phyloP scores from a whole-genome alignment of 2,797 vertebrate species.

The Manis pentadactyla region DNA sequence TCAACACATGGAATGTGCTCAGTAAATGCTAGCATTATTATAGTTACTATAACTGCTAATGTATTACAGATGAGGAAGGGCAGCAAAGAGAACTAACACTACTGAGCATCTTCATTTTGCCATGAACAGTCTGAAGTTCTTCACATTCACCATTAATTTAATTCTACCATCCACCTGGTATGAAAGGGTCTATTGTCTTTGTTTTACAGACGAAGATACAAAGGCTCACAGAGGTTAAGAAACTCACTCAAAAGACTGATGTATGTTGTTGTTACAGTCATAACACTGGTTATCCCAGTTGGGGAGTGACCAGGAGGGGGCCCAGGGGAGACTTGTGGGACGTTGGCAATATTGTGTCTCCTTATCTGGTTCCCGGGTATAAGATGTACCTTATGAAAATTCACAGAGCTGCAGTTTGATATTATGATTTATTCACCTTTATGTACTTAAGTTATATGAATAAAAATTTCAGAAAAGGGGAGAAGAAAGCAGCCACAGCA shows the following conservation, averaged over 20 bases:
- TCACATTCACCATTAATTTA: not conserved
- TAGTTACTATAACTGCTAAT: not conserved
- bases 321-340: not conserved
- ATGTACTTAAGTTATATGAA: slow-evolving; percentile 15
- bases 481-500: not conserved
- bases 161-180: not conserved
- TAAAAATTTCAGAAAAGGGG: not conserved
- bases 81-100: not conserved
- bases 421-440: slow-evolving; percentile 3
- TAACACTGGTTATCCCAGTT: not conserved
- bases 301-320: not conserved
- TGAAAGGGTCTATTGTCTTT: not conserved
- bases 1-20: not conserved
- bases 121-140: not conserved
- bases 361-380: not conserved
- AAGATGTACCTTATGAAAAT: not conserved
- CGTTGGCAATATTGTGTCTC: not conserved
- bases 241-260: not conserved
- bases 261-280: not conserved
- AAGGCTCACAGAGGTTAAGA: not conserved
- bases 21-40: not conserved
- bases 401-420: not conserved
- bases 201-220: not conserved
- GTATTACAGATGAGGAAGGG: not conserved
- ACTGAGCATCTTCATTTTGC: not conserved